Percentiles rank a stretch among this genome's conserved stretches.
Evolutionary conservation across 2,888 invertebrate genomes (phyloP).

Genomic region (Nephrotoma guestfalica): DNA sequence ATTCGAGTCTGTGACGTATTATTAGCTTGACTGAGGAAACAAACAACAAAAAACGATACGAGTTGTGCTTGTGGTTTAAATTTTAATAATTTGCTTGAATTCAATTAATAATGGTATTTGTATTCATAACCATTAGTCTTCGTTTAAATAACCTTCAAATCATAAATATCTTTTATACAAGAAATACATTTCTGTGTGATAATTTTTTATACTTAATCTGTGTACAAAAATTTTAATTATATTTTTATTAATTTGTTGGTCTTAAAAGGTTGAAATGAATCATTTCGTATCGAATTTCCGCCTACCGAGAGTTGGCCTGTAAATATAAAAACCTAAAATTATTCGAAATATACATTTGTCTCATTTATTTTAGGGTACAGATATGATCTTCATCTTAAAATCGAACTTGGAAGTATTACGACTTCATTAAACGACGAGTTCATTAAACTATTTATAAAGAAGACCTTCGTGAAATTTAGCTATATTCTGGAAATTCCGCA

Average conservation of each 20-base stretch:
- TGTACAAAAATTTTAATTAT: neutral
- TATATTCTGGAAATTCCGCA: too few species aligned
- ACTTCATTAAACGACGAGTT: too few species aligned
- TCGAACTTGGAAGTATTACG: too few species aligned
- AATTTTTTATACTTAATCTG: neutral
- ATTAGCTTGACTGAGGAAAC: too few species aligned
- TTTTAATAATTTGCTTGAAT: neutral
- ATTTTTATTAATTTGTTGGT: neutral
- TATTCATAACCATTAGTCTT: neutral
- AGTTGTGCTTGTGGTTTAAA: neutral
- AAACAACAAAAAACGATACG: neutral
- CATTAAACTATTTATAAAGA: too few species aligned
- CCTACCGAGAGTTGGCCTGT: neutral
- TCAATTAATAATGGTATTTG: neutral
- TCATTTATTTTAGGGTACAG: too few species aligned
- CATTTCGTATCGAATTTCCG: neutral
- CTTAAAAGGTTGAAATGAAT: neutral
- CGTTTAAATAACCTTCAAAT: neutral
- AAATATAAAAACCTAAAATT: too few species aligned
- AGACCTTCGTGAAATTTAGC: too few species aligned
- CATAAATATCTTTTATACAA: neutral
- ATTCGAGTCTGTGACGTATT: too few species aligned
- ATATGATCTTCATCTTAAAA: too few species aligned
- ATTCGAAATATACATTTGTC: too few species aligned
- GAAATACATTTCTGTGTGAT: neutral